Evolutionary conservation across 92 coral and sea anemone species (phyloP).

Genomic region (Palythoa grandis): DNA sequence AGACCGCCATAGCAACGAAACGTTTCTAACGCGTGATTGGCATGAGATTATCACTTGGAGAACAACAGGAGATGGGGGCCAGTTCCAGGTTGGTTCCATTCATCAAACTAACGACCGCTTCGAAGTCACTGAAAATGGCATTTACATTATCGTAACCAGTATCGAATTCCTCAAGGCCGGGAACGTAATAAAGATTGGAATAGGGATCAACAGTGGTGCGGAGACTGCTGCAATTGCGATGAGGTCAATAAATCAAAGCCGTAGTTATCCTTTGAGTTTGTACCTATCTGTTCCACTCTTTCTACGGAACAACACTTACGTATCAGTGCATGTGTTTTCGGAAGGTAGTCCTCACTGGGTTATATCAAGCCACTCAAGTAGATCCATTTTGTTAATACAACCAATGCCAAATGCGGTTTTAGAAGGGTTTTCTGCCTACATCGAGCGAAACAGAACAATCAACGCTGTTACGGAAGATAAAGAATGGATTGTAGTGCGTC

Average conservation of each 20-base stretch:
- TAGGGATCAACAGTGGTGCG: constrained; percentile 52
- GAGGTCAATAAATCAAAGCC: constrained; percentile 20
- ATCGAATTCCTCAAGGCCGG: constrained; percentile 42
- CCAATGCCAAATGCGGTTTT: constrained; percentile 39
- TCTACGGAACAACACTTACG: constrained; percentile 42
- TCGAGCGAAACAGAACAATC: constrained; percentile 39
- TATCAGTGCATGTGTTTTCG: constrained; percentile 53
- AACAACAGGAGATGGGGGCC: constrained; percentile 59
- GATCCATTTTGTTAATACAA: constrained; percentile 44
- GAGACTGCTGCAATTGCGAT: constrained; percentile 49
- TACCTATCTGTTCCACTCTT: constrained; percentile 52
- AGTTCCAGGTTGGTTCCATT: constrained; percentile 67
- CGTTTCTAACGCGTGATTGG: constrained; percentile 56
- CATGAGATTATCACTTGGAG: constrained; percentile 66
- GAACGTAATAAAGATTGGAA: constrained; percentile 37
- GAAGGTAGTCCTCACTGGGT: constrained; percentile 53
- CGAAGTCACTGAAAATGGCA: constrained; percentile 44
- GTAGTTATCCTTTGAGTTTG: constrained; percentile 30
- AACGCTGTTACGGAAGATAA: background rate
- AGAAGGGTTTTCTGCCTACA: constrained; percentile 58
- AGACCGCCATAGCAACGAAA: constrained; percentile 54
- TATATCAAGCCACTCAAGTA: constrained; percentile 60
- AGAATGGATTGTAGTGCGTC: constrained; percentile 44
- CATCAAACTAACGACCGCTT: constrained; percentile 70
- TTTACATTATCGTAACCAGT: constrained; percentile 47